Conservation (phyloP, 2,113 vertebrate genomes). For the Anser cygnoides region DNA sequence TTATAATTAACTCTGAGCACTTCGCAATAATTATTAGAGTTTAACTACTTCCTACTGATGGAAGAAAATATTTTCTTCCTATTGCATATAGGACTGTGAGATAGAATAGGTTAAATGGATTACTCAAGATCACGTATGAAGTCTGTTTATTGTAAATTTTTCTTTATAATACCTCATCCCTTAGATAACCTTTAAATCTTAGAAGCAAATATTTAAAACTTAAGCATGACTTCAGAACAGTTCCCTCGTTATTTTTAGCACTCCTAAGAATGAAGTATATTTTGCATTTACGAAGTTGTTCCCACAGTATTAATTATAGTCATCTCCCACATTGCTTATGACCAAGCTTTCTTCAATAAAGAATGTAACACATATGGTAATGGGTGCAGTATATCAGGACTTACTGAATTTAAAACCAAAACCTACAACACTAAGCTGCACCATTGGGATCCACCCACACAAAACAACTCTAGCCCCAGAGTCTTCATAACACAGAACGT, state of each 20-base stretch:
- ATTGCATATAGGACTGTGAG: neutral
- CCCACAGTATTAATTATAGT: neutral
- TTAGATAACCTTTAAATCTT: neutral
- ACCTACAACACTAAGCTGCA: rapidly evolving
- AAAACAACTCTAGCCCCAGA: neutral
- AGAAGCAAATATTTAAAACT: neutral
- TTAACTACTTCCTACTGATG: neutral
- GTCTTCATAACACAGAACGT: too few relatives aligned
- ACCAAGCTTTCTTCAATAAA: neutral
- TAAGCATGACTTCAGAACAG: neutral
- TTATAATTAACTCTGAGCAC: neutral
- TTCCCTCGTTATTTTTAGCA: neutral
- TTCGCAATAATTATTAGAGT: neutral
- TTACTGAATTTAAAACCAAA: neutral
- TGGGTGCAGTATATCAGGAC: neutral
- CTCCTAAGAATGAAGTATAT: neutral
- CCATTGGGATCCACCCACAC: neutral
- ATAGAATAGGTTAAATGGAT: neutral
- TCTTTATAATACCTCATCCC: neutral
- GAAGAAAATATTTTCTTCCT: neutral
- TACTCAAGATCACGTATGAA: neutral
- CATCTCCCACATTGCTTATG: neutral
- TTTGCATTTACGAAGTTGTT: neutral
- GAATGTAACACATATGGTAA: rapidly evolving
- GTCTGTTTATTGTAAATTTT: neutral